Conservation (phyloP, 2,113 vertebrate genomes). For the Grammomys dolichurus region DNA sequence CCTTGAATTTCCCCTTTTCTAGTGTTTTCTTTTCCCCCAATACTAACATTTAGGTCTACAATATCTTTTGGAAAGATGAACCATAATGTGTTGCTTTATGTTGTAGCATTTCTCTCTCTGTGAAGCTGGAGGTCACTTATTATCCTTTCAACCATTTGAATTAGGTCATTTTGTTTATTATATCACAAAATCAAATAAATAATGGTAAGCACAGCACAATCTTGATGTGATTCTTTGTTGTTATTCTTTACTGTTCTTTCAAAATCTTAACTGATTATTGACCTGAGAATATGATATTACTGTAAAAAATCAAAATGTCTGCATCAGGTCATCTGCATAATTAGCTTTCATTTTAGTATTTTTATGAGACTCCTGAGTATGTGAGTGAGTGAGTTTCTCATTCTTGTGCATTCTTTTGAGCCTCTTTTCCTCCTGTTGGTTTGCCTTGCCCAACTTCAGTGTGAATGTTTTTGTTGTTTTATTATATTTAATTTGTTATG, state of each 20-base stretch:
- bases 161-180: slow-evolving; percentile 28
- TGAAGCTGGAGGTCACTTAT: slow-evolving; percentile 18
- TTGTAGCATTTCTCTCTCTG: slow-evolving; percentile 24
- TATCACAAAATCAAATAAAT: slow-evolving; percentile 19
- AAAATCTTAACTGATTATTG: neutral
- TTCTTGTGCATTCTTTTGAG: too few relatives aligned
- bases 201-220: neutral
- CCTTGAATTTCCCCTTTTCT: neutral
- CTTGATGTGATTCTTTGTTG: neutral
- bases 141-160: neutral
- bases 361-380: too few relatives aligned
- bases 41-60: neutral
- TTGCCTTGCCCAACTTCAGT: too few relatives aligned
- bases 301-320: neutral
- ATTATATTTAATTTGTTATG: too few relatives aligned
- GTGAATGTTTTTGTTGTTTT: too few relatives aligned
- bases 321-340: too few relatives aligned
- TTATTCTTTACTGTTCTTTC: neutral
- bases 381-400: too few relatives aligned
- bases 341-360: too few relatives aligned
- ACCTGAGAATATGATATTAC: neutral
- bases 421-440: too few relatives aligned
- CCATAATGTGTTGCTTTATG: neutral
- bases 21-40: neutral
- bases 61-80: slow-evolving; percentile 1